Base-by-base conservation (phyloP, 2,888 invertebrate genomes). In the Tigriopus californicus region DNA sequence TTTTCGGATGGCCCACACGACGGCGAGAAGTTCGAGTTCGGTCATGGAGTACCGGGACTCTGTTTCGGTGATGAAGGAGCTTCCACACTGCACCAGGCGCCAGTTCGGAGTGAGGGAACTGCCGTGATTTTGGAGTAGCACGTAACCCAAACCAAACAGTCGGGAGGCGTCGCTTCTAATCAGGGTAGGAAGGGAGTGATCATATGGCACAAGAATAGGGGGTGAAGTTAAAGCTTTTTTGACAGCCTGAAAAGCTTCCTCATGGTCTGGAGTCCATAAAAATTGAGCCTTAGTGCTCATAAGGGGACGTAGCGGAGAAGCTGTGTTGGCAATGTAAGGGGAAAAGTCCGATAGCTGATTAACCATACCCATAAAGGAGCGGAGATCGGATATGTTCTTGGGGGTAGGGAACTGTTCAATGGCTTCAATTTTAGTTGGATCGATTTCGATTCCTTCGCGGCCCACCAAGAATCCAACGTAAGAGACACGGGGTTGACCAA, bases 351-450 rank as follows among this genome's bases (percentile, higher is more conserved):
- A 58, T 2, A 60, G 41, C 41, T 61, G 61, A 20, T 40, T 48
- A 1, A 51, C 60, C 3, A 61, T 47, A 2, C 60, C 61, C 49
- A 61, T 44, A 22, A 61, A 61, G 12, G 60, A 61, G 6, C 61
- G n/a, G 8, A 61, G 41, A 20, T 61, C 47, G 6, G 61, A 59
- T 10, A 61, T 61, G 41, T 60, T 61, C 2, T 15, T 13, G 1
- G 61, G 61, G 13, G 22, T 24, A 6, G 58, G 49, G 42, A 56
- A 56, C 5, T 56, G 24, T 2, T 13, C n/a, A 33, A 56, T 56
- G 2, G 57, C 57, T 12, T 24, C 13, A 1, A 44, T 3, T 33
- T 33, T 33, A 8, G 33, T 8, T 33, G 33, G 33, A 8, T 33
- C 33, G 8, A 33, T 8, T 41, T 24, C 24, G 20, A 51, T 44